Evolutionary conservation across 2,888 invertebrate genomes (phyloP).

Genomic region (Diadegma fenestrale): DNA sequence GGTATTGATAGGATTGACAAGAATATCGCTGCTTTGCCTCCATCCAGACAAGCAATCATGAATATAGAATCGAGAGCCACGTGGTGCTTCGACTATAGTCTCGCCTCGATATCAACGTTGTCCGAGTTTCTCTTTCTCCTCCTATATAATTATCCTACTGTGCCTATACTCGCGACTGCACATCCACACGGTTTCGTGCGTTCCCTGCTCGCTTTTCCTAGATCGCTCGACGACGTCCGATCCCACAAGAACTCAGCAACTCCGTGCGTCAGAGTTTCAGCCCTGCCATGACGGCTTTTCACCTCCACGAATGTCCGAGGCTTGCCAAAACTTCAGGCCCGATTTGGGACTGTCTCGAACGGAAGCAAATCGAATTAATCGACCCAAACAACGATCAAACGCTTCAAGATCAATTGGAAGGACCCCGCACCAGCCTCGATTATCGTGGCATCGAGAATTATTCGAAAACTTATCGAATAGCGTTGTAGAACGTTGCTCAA

Average conservation of each 20-base stretch:
- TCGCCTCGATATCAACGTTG: constrained; percentile 8
- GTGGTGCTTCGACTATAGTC: constrained; percentile 11
- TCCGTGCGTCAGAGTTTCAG: constrained; percentile 14
- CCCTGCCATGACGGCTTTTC: not conserved
- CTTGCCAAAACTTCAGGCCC: not conserved
- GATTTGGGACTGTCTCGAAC: not conserved
- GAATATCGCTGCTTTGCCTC: not conserved
- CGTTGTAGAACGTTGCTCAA: not conserved
- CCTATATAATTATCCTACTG: constrained; percentile 27
- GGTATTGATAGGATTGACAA: constrained; percentile 4
- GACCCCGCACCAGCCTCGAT: no score
- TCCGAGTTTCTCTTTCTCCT: constrained; percentile 14
- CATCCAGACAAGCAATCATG: constrained; percentile 12
- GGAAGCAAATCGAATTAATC: not conserved
- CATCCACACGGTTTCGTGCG: not conserved
- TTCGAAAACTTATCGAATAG: not conserved
- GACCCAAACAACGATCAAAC: not conserved
- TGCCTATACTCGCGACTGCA: constrained; percentile 10
- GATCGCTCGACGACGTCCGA: constrained; percentile 10
- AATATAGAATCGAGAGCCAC: constrained; percentile 43
- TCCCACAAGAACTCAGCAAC: not conserved
- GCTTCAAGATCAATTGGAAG: no score
- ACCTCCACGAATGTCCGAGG: not conserved
- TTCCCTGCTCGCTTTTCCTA: not conserved
- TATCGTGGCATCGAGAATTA: no score